Evolutionary conservation across 2,888 invertebrate species (phyloP).

Genomic region (Trissolcus japonicus): DNA sequence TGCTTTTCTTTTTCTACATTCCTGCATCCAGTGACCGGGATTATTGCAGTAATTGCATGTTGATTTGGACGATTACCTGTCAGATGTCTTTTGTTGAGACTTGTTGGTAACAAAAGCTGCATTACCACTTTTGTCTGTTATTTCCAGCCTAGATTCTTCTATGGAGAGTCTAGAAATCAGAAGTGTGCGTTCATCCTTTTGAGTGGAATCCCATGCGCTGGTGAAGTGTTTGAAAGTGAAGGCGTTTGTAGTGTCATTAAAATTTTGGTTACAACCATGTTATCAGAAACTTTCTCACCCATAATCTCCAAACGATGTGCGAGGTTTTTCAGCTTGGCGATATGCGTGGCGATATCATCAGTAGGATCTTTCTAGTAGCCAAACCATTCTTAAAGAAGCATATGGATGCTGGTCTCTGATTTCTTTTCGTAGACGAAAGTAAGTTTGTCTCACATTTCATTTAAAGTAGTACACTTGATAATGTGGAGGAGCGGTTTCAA

Average conservation of each 20-base stretch:
- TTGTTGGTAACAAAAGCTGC: constrained; percentile 39
- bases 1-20: constrained; percentile 25
- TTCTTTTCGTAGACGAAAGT: constrained; percentile 16
- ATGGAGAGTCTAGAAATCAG: constrained; percentile 33
- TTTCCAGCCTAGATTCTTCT: constrained; percentile 27
- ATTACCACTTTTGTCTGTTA: constrained; percentile 19
- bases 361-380: constrained; percentile 30
- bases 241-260: constrained; percentile 58
- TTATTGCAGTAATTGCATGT: constrained; percentile 56
- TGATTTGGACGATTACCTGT: constrained; percentile 11
- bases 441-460: neutral
- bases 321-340: constrained; percentile 57
- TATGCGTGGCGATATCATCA: constrained; percentile 56
- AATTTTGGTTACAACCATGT: constrained; percentile 56
- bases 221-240: constrained; percentile 40
- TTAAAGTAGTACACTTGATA: constrained; percentile 56
- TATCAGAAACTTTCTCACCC: constrained; percentile 50
- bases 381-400: constrained; percentile 59
- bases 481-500: constrained; percentile 58
- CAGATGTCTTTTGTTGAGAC: constrained; percentile 57
- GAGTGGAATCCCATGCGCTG: constrained; percentile 57
- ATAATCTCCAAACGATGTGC: constrained; percentile 40
- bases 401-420: constrained; percentile 58
- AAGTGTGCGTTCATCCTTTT: constrained; percentile 13
- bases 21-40: constrained; percentile 35